Evolutionary conservation across 2,797 vertebrate species (phyloP).

Genomic region (Melanotaenia parkinsoni): DNA sequence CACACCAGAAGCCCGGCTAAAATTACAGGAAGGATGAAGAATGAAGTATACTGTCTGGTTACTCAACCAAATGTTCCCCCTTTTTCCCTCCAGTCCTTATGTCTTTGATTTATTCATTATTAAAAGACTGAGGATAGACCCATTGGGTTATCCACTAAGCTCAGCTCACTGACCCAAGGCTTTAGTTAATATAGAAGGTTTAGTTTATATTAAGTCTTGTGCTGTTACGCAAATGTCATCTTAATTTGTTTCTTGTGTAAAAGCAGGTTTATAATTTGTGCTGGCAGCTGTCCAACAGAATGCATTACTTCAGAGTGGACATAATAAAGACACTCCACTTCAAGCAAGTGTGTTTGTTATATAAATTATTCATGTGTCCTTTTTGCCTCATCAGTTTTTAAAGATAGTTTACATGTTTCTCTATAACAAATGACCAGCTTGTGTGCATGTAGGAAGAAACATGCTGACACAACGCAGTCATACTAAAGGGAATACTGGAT

Average conservation of each 20-base stretch:
- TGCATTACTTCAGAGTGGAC: background rate
- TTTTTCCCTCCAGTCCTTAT: background rate
- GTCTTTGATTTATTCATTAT: slow-evolving; percentile 31
- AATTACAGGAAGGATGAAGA: background rate
- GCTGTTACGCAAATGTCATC: background rate
- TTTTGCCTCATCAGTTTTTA: slow-evolving; percentile 6
- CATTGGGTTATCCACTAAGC: background rate
- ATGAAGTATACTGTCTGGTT: background rate
- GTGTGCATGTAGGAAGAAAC: slow-evolving; percentile 3
- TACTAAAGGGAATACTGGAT: background rate
- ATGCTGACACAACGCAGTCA: background rate
- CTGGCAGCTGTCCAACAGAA: background rate
- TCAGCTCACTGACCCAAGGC: background rate
- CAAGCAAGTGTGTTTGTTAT: background rate
- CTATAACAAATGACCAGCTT: slow-evolving; percentile 2
- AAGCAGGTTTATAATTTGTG: background rate
- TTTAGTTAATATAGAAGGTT: background rate
- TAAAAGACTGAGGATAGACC: slow-evolving; percentile 14
- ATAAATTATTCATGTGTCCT: slow-evolving; percentile 10
- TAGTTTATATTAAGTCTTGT: background rate
- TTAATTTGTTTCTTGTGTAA: background rate
- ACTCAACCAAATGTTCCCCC: slow-evolving; percentile 9
- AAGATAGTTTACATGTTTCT: slow-evolving; percentile 12
- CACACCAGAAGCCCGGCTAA: background rate
- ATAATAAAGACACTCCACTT: slow-evolving; percentile 1